Conservation (phyloP, 2,797 vertebrate species). For the Hapalemur alaotrensis region DNA sequence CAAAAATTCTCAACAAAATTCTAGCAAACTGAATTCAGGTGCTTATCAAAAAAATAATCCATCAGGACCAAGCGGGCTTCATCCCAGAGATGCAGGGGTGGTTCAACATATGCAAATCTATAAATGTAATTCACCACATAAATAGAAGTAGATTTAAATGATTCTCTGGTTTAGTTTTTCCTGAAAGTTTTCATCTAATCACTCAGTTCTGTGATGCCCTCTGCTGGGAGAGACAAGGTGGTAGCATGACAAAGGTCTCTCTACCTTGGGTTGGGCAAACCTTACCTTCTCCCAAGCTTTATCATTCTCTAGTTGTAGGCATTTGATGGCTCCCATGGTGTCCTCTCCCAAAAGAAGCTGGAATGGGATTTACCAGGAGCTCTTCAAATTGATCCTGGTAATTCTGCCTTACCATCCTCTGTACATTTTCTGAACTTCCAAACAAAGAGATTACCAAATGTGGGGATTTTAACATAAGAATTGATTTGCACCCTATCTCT, state of each 20-base stretch:
- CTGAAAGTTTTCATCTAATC: background rate
- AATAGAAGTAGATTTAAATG: background rate
- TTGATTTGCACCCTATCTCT: background rate
- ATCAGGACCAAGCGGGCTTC: too few relatives aligned
- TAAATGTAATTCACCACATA: too few relatives aligned
- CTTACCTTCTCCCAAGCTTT: background rate
- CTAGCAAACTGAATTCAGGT: too few relatives aligned
- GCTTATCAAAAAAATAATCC: too few relatives aligned
- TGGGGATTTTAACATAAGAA: background rate
- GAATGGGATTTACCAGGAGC: background rate
- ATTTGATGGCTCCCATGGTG: background rate
- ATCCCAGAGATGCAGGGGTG: too few relatives aligned
- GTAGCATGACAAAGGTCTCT: background rate
- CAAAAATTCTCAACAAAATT: too few relatives aligned
- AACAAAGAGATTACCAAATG: background rate
- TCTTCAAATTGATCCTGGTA: background rate
- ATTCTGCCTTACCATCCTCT: background rate
- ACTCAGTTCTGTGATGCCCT: background rate
- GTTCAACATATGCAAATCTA: too few relatives aligned
- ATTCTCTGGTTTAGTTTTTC: background rate
- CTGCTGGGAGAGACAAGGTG: background rate
- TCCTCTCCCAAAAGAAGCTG: background rate
- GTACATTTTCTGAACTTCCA: background rate
- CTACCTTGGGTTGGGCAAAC: background rate
- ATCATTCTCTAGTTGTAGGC: background rate